A percentile compares a stretch with the other conserved stretches of the same genome.
Evolutionary conservation across 2,888 invertebrate genomes (phyloP).

Genomic region (Cheilosia urbana): DNA sequence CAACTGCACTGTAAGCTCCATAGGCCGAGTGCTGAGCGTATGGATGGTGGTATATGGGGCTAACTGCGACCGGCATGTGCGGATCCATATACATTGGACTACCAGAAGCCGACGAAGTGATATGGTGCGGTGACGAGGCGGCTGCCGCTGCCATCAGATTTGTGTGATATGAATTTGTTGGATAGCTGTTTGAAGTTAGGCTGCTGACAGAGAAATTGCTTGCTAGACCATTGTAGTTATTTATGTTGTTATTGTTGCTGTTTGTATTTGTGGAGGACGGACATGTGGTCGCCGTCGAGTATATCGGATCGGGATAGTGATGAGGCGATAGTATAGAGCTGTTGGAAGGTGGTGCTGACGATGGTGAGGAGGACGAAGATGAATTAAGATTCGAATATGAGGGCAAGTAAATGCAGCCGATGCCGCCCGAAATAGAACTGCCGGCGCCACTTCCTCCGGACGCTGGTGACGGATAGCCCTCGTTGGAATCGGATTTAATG

Average conservation of each 20-base stretch:
- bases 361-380: slow-evolving; percentile 60
- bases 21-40: slow-evolving; percentile 80
- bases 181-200: slow-evolving; percentile 81
- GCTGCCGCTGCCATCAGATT: slow-evolving; percentile 83
- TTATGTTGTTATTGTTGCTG: slow-evolving; percentile 48
- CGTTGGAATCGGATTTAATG: slow-evolving; percentile 60
- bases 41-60: slow-evolving; percentile 83
- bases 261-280: slow-evolving; percentile 51
- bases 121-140: slow-evolving; percentile 79
- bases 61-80: slow-evolving; percentile 84
- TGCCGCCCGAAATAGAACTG: slow-evolving; percentile 34
- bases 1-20: slow-evolving; percentile 79
- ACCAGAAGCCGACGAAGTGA: slow-evolving; percentile 68
- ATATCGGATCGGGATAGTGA: slow-evolving; percentile 62
- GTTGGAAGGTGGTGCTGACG: slow-evolving; percentile 56
- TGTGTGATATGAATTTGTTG: slow-evolving; percentile 82
- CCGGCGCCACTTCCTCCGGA: slow-evolving; percentile 50
- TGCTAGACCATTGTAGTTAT: slow-evolving; percentile 76
- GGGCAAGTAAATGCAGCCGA: slow-evolving; percentile 64
- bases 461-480: slow-evolving; percentile 64
- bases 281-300: slow-evolving; percentile 59
- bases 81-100: slow-evolving; percentile 84
- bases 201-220: slow-evolving; percentile 84
- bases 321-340: slow-evolving; percentile 54
- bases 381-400: slow-evolving; percentile 63